A percentile compares a stretch with the other conserved stretches of the same genome.
Evolutionary conservation across 1,140 invertebrate genomes (phyloP).

Genomic region (Penaeus vannamei): DNA sequence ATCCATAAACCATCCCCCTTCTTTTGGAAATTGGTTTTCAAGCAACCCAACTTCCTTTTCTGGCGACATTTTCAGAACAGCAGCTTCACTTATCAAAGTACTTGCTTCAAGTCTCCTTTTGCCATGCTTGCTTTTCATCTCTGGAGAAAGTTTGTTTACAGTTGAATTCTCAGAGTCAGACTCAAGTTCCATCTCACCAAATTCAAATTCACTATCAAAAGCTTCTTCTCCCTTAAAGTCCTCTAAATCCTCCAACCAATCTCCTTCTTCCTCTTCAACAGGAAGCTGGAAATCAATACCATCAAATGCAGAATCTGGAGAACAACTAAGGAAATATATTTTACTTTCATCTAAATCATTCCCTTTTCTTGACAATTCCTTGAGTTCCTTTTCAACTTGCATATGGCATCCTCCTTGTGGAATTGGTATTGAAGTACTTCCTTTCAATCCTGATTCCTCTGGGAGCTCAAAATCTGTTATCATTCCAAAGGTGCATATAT

Average conservation of each 20-base stretch:
- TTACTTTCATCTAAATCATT: not conserved
- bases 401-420: not conserved
- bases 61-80: not conserved
- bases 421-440: not conserved
- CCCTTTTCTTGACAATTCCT: not conserved
- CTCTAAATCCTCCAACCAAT: slow-evolving; percentile 61
- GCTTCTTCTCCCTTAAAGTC: slow-evolving; percentile 50
- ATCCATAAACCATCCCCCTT: slow-evolving; percentile 29
- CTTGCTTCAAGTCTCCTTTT: not conserved
- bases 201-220: slow-evolving; percentile 57
- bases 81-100: not conserved
- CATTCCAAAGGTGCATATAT: slow-evolving; percentile 17
- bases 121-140: not conserved
- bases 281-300: slow-evolving; percentile 45
- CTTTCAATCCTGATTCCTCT: not conserved
- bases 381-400: not conserved
- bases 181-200: slow-evolving; percentile 46
- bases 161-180: not conserved
- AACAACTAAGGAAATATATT: slow-evolving; percentile 57
- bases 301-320: slow-evolving; percentile 45
- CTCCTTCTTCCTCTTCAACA: slow-evolving; percentile 57
- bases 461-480: slow-evolving; percentile 42
- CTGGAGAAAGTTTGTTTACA: not conserved
- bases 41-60: slow-evolving; percentile 11
- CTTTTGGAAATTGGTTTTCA: not conserved